These are phyloP conservation scores for Phymorhynchus buccinoides DNA, from an alignment of 1,140 invertebrate genomes.

Conservation along the genomic window DNA sequence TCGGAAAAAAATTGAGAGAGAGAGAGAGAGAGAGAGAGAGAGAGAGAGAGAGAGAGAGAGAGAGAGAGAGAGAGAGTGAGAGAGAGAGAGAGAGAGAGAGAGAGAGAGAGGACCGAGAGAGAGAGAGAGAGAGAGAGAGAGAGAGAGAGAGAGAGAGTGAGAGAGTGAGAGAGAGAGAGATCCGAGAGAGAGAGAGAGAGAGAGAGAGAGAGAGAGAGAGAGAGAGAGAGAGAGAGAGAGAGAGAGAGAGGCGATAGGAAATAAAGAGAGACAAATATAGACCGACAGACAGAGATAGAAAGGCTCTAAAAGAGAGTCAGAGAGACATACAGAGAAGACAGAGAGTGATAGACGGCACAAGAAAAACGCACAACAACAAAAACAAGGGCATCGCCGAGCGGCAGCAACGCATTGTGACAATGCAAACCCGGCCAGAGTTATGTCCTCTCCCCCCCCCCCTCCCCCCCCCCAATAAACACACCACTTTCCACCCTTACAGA, in stretches of 20 bases:
- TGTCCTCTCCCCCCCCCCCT: too few relatives aligned
- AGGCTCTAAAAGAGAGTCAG: not conserved
- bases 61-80: not conserved
- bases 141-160: constrained; percentile 13
- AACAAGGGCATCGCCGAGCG: too few relatives aligned
- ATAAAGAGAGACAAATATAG: not conserved
- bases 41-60: not conserved
- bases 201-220: not conserved
- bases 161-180: constrained; percentile 17
- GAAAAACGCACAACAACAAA: too few relatives aligned
- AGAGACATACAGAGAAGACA: too few relatives aligned
- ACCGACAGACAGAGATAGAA: not conserved
- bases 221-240: not conserved
- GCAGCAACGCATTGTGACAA: too few relatives aligned
- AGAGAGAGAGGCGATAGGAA: too few relatives aligned
- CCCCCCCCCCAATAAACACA: too few relatives aligned
- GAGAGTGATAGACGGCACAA: not conserved
- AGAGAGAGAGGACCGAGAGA: not conserved
- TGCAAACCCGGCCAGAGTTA: too few relatives aligned
- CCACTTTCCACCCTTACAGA: too few relatives aligned
- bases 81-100: constrained; percentile 13
- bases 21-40: not conserved
- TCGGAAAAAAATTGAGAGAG: too few relatives aligned
- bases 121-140: constrained; percentile 22
- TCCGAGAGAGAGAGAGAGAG: not conserved